Evolutionary conservation across 2,888 invertebrate genomes (phyloP).

Genomic region (Uloborus plumipes): DNA sequence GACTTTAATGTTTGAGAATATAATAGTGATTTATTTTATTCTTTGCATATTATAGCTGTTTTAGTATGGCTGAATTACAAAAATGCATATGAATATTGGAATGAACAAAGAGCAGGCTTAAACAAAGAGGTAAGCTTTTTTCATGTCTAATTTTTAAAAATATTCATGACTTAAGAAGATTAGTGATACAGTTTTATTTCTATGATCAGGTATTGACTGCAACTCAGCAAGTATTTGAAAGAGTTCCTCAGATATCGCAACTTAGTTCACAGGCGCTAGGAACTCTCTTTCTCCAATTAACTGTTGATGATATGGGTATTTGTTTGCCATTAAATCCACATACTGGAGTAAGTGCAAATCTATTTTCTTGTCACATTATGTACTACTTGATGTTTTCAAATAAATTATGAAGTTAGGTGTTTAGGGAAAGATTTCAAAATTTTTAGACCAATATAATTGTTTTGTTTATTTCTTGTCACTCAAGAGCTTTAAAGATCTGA

Average conservation of each 20-base stretch:
- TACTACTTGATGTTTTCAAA: background rate
- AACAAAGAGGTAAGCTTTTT: slow-evolving; percentile 83
- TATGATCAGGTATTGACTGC: slow-evolving; percentile 72
- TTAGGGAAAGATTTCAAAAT: too few relatives aligned
- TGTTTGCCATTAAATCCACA: slow-evolving; percentile 91
- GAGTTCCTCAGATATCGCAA: slow-evolving; percentile 80
- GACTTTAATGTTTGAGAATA: too few relatives aligned
- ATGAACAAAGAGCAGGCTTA: slow-evolving; percentile 91
- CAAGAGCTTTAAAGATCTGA: too few relatives aligned
- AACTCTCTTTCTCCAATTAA: slow-evolving; percentile 91
- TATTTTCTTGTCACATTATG: background rate
- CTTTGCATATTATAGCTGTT: slow-evolving; percentile 77
- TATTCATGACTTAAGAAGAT: background rate
- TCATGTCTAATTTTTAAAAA: background rate
- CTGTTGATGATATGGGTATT: slow-evolving; percentile 96
- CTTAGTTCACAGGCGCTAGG: slow-evolving; percentile 85
- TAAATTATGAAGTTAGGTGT: background rate
- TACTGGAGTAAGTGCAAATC: slow-evolving; percentile 75
- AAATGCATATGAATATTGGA: slow-evolving; percentile 99
- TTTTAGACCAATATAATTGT: too few relatives aligned
- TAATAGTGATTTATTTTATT: too few relatives aligned
- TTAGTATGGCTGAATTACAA: slow-evolving; percentile 99
- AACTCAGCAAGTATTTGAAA: slow-evolving; percentile 78
- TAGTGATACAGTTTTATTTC: slow-evolving; percentile 3
- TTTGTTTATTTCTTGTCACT: too few relatives aligned